These are phyloP conservation scores for Catonia carolina DNA, from an alignment of 2,888 invertebrate species.

Conservation along the genomic window DNA sequence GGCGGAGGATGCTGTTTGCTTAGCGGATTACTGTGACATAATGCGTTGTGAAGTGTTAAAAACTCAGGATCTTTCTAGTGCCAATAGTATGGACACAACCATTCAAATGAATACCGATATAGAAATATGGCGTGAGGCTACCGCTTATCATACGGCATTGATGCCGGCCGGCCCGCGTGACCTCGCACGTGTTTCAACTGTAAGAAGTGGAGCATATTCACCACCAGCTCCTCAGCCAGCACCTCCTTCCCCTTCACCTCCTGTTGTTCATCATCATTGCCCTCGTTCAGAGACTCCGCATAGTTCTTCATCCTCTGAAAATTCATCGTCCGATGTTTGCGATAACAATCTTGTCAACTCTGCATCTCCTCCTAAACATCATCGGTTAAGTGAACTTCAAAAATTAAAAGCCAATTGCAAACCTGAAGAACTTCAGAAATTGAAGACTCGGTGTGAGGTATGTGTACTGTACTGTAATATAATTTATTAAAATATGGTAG, in stretches of 20 bases:
- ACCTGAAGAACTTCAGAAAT: slow-evolving; percentile 66
- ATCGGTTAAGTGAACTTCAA: slow-evolving; percentile 60
- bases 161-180: slow-evolving; percentile 46
- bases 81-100: slow-evolving; percentile 35
- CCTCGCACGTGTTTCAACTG: slow-evolving; percentile 44
- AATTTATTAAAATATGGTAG: too few relatives aligned
- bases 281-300: slow-evolving; percentile 32
- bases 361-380: slow-evolving; percentile 59
- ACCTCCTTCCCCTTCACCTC: slow-evolving; percentile 14
- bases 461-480: too few relatives aligned
- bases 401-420: slow-evolving; percentile 72
- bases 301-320: slow-evolving; percentile 40
- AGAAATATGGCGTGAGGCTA: slow-evolving; percentile 75
- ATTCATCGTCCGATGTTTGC: slow-evolving; percentile 48
- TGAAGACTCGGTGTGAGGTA: slow-evolving; percentile 62
- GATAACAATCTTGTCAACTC: slow-evolving; percentile 56
- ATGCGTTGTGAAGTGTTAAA: slow-evolving; percentile 88
- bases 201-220: slow-evolving; percentile 16
- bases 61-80: slow-evolving; percentile 52
- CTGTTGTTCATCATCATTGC: slow-evolving; percentile 24
- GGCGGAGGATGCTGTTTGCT: slow-evolving; percentile 88
- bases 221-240: slow-evolving; percentile 2
- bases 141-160: slow-evolving; percentile 59
- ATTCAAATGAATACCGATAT: slow-evolving; percentile 61
- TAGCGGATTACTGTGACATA: slow-evolving; percentile 92